Evolutionary conservation across 2,113 vertebrate genomes (phyloP), one percentile per base, ranked within the genome.

Genomic region (Circaetus gallicus): DNA sequence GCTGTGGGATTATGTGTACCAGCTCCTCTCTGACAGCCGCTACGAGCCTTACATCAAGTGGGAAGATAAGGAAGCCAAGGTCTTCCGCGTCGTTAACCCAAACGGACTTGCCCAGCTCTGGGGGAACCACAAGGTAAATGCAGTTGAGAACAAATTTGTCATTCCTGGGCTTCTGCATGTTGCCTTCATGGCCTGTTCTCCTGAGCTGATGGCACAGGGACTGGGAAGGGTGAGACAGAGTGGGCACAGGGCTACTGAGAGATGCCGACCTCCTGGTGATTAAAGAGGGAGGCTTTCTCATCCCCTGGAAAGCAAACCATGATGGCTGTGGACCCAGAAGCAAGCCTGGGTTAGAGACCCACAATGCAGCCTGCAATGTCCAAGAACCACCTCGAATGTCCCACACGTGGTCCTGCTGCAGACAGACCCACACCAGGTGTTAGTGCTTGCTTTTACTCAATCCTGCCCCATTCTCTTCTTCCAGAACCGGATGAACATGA

Each of bases 71-170:
- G 97, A 98, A 4, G 96, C 97, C 91, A 98, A 98, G 59, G 91
- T 99, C 58, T 99, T 99, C 91, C 97, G 98, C 3, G 98, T 99
- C 0, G 98, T 99, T 25, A 98, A 99, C 93, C 99, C 99, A 0
- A 99, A 98, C 0, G 99, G 99, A 80, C 98, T 99, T 6, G 99
- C 99, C 38, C 98, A 98, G 61, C 99, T 99, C 93, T 99, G 99
- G 99, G 99, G 99, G 31, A 99, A 99, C 96, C 99, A 99, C 96
- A 99, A 99, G 98, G 99, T 99, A 87, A 97, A 59, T 8, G 66
- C 17, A 43, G 2, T 0, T 29, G 61, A 45, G 40, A 21, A 42
- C 0, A 4, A 19, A 13, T 28, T 4, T 26, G 18, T 32, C 20
- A 5, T 22, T 42, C n/a, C 43, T 42, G 25, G 31, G 38, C 21